Percentiles rank a stretch among this genome's conserved stretches.
These are phyloP conservation scores for Epinephelus cyanopodus DNA, from an alignment of 2,113 vertebrate genomes.

Conservation along the genomic window DNA sequence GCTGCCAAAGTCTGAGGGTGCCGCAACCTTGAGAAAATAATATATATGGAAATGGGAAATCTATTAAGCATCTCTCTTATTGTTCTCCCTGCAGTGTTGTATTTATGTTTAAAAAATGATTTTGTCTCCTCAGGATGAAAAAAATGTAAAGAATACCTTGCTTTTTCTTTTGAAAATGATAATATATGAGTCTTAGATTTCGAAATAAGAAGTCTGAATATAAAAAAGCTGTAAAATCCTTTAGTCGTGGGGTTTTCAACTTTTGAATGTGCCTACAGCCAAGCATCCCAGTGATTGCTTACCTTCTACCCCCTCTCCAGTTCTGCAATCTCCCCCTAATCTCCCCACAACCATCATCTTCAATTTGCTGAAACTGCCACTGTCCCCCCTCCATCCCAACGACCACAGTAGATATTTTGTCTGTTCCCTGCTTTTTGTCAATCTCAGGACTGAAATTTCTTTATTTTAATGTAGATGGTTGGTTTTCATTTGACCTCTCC, in stretches of 20 bases:
- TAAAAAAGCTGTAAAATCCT: slow-evolving; percentile 83
- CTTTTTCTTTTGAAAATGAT: slow-evolving; percentile 65
- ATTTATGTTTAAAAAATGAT: slow-evolving; percentile 84
- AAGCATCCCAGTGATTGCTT: slow-evolving; percentile 83
- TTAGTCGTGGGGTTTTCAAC: slow-evolving; percentile 79
- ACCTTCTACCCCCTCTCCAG: slow-evolving; percentile 63
- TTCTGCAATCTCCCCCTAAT: slow-evolving; percentile 74
- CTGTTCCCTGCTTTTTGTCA: slow-evolving; percentile 81
- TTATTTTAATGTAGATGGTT: slow-evolving; percentile 82
- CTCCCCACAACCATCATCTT: slow-evolving; percentile 75
- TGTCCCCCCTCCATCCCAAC: slow-evolving; percentile 62
- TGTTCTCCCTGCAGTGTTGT: slow-evolving; percentile 85
- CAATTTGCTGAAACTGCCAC: slow-evolving; percentile 81
- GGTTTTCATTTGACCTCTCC: slow-evolving; percentile 80
- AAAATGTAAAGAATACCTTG: slow-evolving; percentile 79
- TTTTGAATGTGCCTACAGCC: slow-evolving; percentile 83
- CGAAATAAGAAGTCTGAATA: slow-evolving; percentile 81
- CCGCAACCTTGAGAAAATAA: slow-evolving; percentile 85
- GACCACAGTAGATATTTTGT: slow-evolving; percentile 74
- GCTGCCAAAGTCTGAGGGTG: slow-evolving; percentile 81
- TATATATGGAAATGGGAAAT: slow-evolving; percentile 87
- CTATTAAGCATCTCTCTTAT: slow-evolving; percentile 84
- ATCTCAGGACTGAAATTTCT: slow-evolving; percentile 85
- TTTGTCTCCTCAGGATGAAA: slow-evolving; percentile 87
- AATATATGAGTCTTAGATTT: slow-evolving; percentile 79